Evolutionary conservation across 2,113 vertebrate genomes (phyloP).

Genomic region (Protobothrops mucrosquamatus): DNA sequence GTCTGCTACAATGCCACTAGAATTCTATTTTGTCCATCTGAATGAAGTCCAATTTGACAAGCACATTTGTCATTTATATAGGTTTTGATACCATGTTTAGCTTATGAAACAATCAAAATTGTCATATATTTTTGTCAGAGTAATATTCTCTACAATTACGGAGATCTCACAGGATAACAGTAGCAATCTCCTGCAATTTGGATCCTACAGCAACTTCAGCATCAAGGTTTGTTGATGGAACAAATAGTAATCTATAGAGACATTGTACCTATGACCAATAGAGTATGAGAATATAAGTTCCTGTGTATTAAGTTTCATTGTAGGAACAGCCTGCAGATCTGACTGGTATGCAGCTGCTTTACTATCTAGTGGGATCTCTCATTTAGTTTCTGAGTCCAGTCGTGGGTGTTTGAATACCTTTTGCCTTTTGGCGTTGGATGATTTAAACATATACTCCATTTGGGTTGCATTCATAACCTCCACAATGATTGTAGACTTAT

Average conservation of each 20-base stretch:
- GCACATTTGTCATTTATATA: not conserved
- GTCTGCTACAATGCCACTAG: not conserved
- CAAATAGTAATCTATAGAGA: not conserved
- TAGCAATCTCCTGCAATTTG: not conserved
- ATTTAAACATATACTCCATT: no score
- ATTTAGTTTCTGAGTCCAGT: not conserved
- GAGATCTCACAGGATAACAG: not conserved
- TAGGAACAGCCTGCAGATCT: not conserved
- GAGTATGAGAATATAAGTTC: not conserved
- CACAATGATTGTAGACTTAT: no score
- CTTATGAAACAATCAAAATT: not conserved
- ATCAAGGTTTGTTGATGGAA: not conserved
- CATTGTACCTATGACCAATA: not conserved
- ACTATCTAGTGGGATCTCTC: not conserved
- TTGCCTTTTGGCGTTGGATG: no score
- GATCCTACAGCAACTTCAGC: not conserved
- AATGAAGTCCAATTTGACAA: not conserved
- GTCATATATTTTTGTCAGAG: not conserved
- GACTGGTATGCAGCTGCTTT: not conserved
- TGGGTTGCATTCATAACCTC: no score
- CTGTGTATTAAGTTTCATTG: not conserved
- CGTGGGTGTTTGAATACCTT: not conserved
- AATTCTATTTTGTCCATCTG: not conserved
- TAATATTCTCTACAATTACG: not conserved
- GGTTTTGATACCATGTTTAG: not conserved